Base-by-base conservation (phyloP, 1,140 invertebrate species). In the Drosophila yakuba region DNA sequence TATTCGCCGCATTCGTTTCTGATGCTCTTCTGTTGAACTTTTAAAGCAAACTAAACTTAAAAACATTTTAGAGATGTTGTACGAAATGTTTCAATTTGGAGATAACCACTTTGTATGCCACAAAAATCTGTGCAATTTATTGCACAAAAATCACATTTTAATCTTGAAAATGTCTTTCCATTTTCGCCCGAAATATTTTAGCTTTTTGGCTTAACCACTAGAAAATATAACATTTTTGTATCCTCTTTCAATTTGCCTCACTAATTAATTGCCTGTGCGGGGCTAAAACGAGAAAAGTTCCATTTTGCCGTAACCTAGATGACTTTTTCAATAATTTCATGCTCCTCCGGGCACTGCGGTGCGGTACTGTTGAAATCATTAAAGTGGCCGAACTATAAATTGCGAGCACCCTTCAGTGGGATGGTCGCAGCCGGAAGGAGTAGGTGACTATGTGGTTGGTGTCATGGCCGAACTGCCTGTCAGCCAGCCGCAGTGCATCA, bases 401-500 rank as follows among this genome's bases (percentile, higher is more conserved):
- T 38, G 17, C 51, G 44, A 41, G 43, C 11, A 35, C 50, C n/a
- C 63, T 68, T 20, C 39, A n/a, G n/a, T 14, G 36, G 17, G 12
- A 15, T 1, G 48, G 45, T 15, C 8, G n/a, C 12, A 32, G 25
- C 14, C 25, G 23, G 12, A n/a, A 36, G 17, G 52, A 12, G 8
- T 25, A 35, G 39, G 59, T 64, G 41, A 47, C 47, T 23, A 55
- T 75, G 73, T 43, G 73, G 72, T 47, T 11, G 54, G 72, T 57
- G 72, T 50, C 54, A 57, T 74, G 72, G 61, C 55, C 74, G 25
- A 68, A 60, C 28, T 45, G 74, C 54, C 61, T 66, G 55, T 56
- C 62, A 68, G 23, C 35, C 45, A 15, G 73, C 57, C 73, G 62
- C 73, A 68, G 55, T 68, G 62, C 74, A 77, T 77, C 74, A 77